These are phyloP conservation scores for Stegodyphus mimosarum DNA, from an alignment of 1,140 invertebrate species.

Conservation along the genomic window DNA sequence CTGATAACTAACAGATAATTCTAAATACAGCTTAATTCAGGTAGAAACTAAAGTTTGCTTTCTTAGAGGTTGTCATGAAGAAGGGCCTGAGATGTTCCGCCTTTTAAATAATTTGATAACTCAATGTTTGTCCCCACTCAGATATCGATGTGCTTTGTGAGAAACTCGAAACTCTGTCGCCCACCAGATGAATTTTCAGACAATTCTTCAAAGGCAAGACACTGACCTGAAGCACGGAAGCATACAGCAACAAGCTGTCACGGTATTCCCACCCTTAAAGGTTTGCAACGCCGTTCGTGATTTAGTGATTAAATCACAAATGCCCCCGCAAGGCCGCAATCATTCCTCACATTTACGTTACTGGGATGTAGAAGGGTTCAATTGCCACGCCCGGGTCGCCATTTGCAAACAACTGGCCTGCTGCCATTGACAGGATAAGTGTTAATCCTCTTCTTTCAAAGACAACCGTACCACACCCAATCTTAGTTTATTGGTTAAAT, in stretches of 20 bases:
- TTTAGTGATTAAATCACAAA: constrained; percentile 29
- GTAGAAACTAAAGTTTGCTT: too few species aligned
- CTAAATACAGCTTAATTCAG: too few species aligned
- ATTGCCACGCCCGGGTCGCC: constrained; percentile 17
- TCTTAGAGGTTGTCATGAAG: too few species aligned
- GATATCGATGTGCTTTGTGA: too few species aligned
- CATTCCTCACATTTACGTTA: constrained; percentile 9
- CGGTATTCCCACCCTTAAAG: constrained; percentile 24
- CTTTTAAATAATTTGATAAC: too few species aligned
- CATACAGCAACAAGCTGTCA: constrained; percentile 22
- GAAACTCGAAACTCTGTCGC: too few species aligned
- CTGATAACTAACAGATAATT: too few species aligned
- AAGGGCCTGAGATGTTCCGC: too few species aligned
- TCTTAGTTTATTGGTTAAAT: too few species aligned
- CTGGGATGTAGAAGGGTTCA: background rate
- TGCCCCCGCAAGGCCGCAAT: background rate
- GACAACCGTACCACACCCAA: constrained; percentile 26
- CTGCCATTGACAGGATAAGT: constrained; percentile 34
- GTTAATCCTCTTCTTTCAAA: constrained; percentile 23
- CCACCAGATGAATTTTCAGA: too few species aligned
- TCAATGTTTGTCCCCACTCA: too few species aligned
- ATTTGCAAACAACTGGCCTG: constrained; percentile 16
- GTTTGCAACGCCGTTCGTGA: constrained; percentile 23
- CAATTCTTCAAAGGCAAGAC: background rate
- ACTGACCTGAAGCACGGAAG: too few species aligned